Evolutionary conservation across 1,140 invertebrate species (phyloP).

Genomic region (Calycopis cecrops): DNA sequence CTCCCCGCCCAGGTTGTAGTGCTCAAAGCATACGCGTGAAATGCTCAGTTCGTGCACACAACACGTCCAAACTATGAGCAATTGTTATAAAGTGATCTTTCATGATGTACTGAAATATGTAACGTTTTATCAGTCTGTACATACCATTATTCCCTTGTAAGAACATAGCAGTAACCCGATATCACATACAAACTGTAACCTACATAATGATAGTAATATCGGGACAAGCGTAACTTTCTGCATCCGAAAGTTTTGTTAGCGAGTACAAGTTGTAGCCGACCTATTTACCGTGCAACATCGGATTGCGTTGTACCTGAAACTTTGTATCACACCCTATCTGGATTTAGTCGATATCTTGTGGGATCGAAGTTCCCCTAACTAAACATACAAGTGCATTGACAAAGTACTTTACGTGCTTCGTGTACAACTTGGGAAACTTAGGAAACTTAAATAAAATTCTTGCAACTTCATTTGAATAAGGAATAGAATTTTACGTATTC

Average conservation of each 20-base stretch:
- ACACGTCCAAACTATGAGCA: no score
- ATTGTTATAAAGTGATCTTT: no score
- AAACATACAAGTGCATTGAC: slow-evolving; percentile 18
- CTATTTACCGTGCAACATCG: slow-evolving; percentile 33
- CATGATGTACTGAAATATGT: no score
- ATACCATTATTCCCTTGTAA: no score
- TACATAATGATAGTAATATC: slow-evolving; percentile 9
- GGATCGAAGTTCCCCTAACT: slow-evolving; percentile 16
- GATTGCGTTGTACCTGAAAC: slow-evolving; percentile 28
- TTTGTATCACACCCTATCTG: slow-evolving; percentile 29
- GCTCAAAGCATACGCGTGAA: no score
- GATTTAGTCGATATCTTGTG: slow-evolving; percentile 28
- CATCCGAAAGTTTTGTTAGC: slow-evolving; percentile 10
- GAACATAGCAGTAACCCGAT: no score
- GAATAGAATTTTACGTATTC: neutral
- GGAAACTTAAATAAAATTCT: neutral
- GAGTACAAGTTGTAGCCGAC: slow-evolving; percentile 23
- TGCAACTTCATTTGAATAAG: neutral
- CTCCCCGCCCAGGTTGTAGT: no score
- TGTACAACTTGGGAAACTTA: slow-evolving; percentile 10
- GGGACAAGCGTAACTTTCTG: slow-evolving; percentile 9
- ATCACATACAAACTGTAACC: neutral
- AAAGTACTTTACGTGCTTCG: slow-evolving; percentile 12
- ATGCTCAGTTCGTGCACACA: no score
- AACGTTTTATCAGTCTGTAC: no score